phyloP scores from a whole-genome alignment of 2,113 vertebrate genomes.

The Ovis aries region DNA sequence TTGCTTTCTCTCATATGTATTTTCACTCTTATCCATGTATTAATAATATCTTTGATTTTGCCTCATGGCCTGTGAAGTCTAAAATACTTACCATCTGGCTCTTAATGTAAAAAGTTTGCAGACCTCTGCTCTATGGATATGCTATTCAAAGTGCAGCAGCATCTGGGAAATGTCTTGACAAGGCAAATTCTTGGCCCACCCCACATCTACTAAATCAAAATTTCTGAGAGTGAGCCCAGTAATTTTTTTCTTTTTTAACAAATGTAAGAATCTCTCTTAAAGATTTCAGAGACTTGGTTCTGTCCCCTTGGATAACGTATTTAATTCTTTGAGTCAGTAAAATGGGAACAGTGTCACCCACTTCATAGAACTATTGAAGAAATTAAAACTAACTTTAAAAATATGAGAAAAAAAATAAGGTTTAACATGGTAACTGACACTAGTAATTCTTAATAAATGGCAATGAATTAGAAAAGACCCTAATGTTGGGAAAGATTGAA shows the following conservation, averaged over 20 bases:
- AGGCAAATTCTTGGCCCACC: not conserved
- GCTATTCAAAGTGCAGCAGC: not conserved
- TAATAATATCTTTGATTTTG: not conserved
- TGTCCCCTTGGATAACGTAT: not conserved
- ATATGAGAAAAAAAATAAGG: not conserved
- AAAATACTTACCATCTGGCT: constrained; percentile 20
- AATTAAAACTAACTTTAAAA: not conserved
- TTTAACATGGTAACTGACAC: not conserved
- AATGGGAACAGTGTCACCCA: not conserved
- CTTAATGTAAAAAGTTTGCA: not conserved
- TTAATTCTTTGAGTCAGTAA: not conserved
- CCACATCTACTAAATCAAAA: not conserved
- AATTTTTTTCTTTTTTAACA: not conserved
- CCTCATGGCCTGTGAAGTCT: not conserved
- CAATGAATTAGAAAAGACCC: not conserved
- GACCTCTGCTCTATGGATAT: not conserved
- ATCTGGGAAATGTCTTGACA: not conserved
- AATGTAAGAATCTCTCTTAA: not conserved
- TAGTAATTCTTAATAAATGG: constrained; percentile 21
- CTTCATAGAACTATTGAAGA: not conserved
- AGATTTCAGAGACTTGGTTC: not conserved
- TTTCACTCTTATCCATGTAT: not conserved
- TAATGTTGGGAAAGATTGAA: not conserved
- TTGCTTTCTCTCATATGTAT: not conserved
- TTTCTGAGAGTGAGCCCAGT: not conserved